Conservation (phyloP, 2,113 vertebrate species). For the Silurus meridionalis region DNA sequence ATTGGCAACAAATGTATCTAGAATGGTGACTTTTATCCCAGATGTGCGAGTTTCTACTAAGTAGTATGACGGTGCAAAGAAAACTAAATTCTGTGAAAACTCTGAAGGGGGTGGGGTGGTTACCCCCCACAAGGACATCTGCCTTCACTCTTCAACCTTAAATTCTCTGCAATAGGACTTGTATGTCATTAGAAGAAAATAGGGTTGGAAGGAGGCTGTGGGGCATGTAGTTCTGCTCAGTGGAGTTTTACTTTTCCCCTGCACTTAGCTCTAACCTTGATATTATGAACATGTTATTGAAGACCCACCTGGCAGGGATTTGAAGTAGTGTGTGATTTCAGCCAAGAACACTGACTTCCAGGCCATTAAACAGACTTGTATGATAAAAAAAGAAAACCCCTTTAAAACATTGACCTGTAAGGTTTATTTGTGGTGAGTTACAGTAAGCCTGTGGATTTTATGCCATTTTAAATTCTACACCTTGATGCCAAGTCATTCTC, state of each 20-base stretch:
- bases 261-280: conserved; percentile 50
- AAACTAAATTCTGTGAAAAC: conserved; percentile 30
- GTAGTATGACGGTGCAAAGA: conserved; percentile 34
- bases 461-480: background rate
- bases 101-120: conserved; percentile 16
- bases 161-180: conserved; percentile 6
- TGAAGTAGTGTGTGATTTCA: conserved; percentile 24
- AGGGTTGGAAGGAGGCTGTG: conserved; percentile 46
- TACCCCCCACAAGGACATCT: conserved; percentile 69
- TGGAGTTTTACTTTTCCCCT: conserved; percentile 56
- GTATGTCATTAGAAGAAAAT: conserved; percentile 13
- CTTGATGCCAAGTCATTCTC: background rate
- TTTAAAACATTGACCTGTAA: background rate
- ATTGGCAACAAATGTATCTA: conserved; percentile 47
- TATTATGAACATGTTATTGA: conserved; percentile 45
- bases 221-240: conserved; percentile 53
- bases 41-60: conserved; percentile 55
- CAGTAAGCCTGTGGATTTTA: background rate
- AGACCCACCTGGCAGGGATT: conserved; percentile 25
- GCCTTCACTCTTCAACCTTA: conserved; percentile 62
- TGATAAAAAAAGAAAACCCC: background rate
- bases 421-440: background rate
- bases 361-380: conserved; percentile 14
- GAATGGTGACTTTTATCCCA: conserved; percentile 61
- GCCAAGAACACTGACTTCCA: background rate